A percentile compares a stretch with the other conserved stretches of the same genome.
Evolutionary conservation across 2,888 invertebrate genomes (phyloP).

Genomic region (Lampropteryx suffumata): DNA sequence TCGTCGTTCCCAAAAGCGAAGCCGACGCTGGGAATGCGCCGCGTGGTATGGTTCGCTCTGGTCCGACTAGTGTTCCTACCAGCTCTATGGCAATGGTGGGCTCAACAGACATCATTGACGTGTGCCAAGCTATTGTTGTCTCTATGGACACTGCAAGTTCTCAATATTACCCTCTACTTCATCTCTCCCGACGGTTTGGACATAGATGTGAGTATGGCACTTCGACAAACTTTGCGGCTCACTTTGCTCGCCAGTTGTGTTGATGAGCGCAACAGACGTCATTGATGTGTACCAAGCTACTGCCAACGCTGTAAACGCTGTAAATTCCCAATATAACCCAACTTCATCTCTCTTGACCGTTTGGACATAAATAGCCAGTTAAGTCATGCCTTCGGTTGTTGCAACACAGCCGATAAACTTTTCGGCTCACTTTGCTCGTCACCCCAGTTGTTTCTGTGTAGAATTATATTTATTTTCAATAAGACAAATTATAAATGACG

Average conservation of each 20-base stretch:
- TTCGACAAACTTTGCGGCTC: background rate
- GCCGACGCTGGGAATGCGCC: conserved; percentile 94
- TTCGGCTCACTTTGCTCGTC: background rate
- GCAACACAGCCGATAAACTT: background rate
- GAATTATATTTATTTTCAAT: too few relatives aligned
- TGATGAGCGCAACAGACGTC: conserved; percentile 98
- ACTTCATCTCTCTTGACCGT: conserved; percentile 68
- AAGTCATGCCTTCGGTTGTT: too few relatives aligned
- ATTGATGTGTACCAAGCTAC: conserved; percentile 86
- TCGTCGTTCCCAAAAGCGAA: conserved; percentile 98
- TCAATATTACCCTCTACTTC: conserved; percentile 84
- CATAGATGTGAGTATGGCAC: conserved; percentile 72
- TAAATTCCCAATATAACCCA: conserved; percentile 86
- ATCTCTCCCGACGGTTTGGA: conserved; percentile 65
- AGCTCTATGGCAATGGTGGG: conserved; percentile 94
- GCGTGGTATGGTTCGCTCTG: conserved; percentile 92
- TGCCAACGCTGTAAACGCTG: conserved; percentile 89
- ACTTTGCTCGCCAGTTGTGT: background rate
- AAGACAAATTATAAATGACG: too few relatives aligned
- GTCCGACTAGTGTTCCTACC: conserved; percentile 93
- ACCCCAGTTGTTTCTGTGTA: too few relatives aligned
- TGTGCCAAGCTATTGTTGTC: conserved; percentile 89
- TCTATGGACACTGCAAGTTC: conserved; percentile 90
- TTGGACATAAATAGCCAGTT: conserved; percentile 68
- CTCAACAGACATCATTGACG: conserved; percentile 91